phyloP scores from a whole-genome alignment of 2,113 vertebrate species.

The Syrrhaptes paradoxus region DNA sequence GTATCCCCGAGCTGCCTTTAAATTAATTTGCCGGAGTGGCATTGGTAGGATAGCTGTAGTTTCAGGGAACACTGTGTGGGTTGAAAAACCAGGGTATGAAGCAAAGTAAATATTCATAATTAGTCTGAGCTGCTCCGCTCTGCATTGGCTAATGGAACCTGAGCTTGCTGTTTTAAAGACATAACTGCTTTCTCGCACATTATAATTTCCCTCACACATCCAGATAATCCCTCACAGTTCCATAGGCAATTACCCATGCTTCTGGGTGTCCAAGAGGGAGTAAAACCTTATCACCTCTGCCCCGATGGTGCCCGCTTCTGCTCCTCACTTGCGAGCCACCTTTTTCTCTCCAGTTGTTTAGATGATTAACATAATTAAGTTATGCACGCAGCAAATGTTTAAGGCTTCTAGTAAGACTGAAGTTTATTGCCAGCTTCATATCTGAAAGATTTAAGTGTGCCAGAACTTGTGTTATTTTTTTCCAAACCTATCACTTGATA shows the following conservation, averaged over 20 bases:
- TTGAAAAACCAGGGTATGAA: conserved; percentile 18
- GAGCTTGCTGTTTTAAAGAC: not conserved
- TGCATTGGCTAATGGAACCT: not conserved
- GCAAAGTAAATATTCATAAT: conserved; percentile 6
- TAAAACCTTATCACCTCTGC: conserved; percentile 59
- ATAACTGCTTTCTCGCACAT: not conserved
- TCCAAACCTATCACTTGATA: not conserved
- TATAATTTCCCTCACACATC: conserved; percentile 48
- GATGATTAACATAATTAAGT: conserved; percentile 53
- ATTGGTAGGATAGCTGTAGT: not conserved
- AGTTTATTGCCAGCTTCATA: not conserved
- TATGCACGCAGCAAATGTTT: not conserved
- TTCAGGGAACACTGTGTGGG: conserved; percentile 4
- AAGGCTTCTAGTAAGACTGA: not conserved
- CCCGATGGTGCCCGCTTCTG: not conserved
- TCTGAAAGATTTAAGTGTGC: not conserved
- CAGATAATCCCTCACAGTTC: conserved; percentile 45
- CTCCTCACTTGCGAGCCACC: not conserved
- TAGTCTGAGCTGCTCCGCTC: not conserved
- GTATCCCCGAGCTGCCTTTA: conserved; percentile 38
- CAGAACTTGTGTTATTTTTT: not conserved
- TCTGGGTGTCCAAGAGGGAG: conserved; percentile 53
- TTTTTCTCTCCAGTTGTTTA: conserved; percentile 45
- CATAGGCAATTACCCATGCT: conserved; percentile 40
- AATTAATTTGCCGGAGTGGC: conserved; percentile 17